phyloP scores from a whole-genome alignment of 2,113 vertebrate species.

The Phocoena phocoena region DNA sequence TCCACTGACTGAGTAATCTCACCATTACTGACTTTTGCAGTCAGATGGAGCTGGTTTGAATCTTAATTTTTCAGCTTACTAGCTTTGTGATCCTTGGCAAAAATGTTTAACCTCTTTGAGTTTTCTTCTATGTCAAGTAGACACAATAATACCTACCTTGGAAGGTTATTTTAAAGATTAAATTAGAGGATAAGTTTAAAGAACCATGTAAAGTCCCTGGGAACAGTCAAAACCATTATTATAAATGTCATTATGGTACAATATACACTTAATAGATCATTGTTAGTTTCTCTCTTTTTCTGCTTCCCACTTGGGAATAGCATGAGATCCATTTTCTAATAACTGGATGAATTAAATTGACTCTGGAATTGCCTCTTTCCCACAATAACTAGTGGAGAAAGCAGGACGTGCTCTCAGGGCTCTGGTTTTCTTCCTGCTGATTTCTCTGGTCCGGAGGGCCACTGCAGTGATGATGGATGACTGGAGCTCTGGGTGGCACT shows the following conservation, averaged over 20 bases:
- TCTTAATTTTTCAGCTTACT: not conserved
- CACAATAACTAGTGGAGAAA: not conserved
- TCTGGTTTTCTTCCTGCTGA: slow-evolving; percentile 8
- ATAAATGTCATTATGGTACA: not conserved
- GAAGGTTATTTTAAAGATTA: slow-evolving; percentile 7
- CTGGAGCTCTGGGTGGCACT: not conserved
- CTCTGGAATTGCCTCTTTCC: not conserved
- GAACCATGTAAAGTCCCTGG: not conserved
- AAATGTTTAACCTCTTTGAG: not conserved
- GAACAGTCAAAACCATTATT: not conserved
- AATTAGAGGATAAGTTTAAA: slow-evolving; percentile 25
- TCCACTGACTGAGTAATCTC: not conserved
- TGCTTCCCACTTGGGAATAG: not conserved
- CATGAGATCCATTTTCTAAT: not conserved
- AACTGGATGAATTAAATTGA: not conserved
- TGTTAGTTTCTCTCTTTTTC: slow-evolving; percentile 6
- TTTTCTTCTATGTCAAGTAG: not conserved
- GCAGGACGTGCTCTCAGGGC: not conserved
- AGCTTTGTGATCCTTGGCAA: not conserved
- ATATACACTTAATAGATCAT: not conserved
- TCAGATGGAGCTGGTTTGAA: not conserved
- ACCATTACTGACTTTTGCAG: not conserved
- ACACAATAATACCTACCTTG: not conserved
- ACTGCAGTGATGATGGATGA: not conserved
- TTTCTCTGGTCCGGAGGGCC: not conserved